These are phyloP conservation scores for Leucania comma DNA, from an alignment of 2,888 invertebrate genomes.

Conservation along the genomic window DNA sequence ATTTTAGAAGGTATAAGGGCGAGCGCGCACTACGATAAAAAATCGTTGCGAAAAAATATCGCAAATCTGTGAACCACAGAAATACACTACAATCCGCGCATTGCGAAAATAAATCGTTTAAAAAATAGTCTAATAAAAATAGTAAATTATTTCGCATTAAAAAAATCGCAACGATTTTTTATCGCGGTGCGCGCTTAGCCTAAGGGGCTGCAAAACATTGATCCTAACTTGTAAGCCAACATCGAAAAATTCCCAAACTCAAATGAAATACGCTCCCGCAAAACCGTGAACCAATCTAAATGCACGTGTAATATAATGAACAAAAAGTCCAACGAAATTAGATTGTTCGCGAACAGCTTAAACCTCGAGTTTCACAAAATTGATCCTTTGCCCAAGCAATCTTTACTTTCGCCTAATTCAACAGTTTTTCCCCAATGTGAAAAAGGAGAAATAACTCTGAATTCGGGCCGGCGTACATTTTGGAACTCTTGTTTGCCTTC, in stretches of 20 bases:
- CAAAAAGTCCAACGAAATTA: conserved; percentile 64
- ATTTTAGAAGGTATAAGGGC: not conserved
- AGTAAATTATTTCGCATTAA: no score
- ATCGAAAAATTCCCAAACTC: conserved; percentile 1
- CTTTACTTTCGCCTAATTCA: conserved; percentile 77
- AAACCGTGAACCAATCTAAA: conserved; percentile 38
- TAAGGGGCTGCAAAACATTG: not conserved
- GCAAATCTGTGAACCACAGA: no score
- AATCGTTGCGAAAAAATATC: no score
- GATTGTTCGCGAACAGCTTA: conserved; percentile 69
- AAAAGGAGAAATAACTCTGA: conserved; percentile 72
- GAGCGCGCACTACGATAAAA: no score
- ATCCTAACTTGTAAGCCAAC: conserved; percentile 1
- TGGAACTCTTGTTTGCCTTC: conserved; percentile 74
- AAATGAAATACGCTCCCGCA: conserved; percentile 29
- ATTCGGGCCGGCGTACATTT: conserved; percentile 70
- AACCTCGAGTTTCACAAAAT: conserved; percentile 72
- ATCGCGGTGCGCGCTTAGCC: no score
- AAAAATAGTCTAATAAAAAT: no score
- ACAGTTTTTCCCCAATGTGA: conserved; percentile 73
- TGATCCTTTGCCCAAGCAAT: conserved; percentile 77
- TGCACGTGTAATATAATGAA: conserved; percentile 53
- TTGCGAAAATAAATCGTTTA: no score
- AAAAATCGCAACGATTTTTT: no score
- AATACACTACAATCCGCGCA: no score